phyloP scores from a whole-genome alignment of 2,113 vertebrate genomes.

The Ictidomys tridecemlineatus region DNA sequence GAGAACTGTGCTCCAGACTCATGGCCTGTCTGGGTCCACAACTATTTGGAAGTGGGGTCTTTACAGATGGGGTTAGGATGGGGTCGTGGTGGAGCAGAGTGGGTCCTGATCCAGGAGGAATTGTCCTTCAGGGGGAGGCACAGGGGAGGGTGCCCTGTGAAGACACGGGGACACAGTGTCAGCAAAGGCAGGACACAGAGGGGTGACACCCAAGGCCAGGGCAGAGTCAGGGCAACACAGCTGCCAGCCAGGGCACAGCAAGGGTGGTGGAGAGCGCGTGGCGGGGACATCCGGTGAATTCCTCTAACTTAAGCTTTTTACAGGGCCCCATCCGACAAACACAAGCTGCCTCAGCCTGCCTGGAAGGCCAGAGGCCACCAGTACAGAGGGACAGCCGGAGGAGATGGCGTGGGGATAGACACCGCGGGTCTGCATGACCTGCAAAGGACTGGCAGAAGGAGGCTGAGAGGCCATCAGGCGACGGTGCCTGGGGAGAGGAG shows the following conservation, averaged over 20 bases:
- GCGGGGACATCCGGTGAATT: fast-evolving
- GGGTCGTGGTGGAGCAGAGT: background rate
- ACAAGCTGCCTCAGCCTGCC: fast-evolving
- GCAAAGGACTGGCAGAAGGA: fast-evolving
- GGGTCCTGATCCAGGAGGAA: background rate
- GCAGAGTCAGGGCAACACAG: fast-evolving
- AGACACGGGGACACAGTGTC: background rate
- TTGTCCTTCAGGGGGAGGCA: background rate
- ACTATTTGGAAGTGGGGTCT: background rate
- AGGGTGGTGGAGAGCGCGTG: fast-evolving
- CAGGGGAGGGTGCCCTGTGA: background rate
- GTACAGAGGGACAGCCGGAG: fast-evolving
- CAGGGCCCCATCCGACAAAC: fast-evolving
- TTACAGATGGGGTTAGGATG: background rate
- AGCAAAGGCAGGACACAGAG: too few species aligned
- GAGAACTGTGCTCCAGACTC: too few species aligned
- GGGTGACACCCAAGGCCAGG: fast-evolving
- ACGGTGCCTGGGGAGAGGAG: too few species aligned
- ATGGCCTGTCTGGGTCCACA: background rate
- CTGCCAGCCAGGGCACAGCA: fast-evolving
- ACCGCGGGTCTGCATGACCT: background rate
- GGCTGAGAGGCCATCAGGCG: background rate
- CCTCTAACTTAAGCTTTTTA: background rate
- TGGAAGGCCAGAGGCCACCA: background rate
- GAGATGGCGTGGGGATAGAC: fast-evolving